These are phyloP conservation scores for Diadromus collaris DNA, from an alignment of 2,888 invertebrate species.

Conservation along the genomic window DNA sequence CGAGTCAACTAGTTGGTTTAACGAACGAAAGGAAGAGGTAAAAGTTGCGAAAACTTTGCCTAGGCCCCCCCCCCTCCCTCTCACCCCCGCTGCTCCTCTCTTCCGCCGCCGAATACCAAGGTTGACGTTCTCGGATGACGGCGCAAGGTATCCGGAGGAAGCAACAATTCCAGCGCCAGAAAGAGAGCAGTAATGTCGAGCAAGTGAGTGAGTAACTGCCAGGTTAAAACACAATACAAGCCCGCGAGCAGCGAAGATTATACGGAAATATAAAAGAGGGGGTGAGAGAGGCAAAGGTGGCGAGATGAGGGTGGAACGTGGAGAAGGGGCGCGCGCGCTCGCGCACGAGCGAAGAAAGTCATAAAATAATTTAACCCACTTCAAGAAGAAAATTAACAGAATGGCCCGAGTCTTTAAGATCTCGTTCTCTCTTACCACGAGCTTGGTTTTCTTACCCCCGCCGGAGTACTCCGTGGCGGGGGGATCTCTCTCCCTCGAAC, in stretches of 20 bases:
- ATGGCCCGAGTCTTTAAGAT: constrained; percentile 79
- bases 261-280: constrained; percentile 44
- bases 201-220: constrained; percentile 42
- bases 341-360: constrained; percentile 67
- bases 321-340: constrained; percentile 32
- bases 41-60: constrained; percentile 58
- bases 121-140: constrained; percentile 47
- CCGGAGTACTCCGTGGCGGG: constrained; percentile 25
- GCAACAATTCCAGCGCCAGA: constrained; percentile 23
- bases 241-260: constrained; percentile 55
- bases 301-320: constrained; percentile 31
- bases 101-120: constrained; percentile 54
- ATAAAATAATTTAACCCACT: constrained; percentile 79
- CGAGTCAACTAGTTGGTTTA: constrained; percentile 24
- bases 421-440: constrained; percentile 65
- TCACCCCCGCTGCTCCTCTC: too few relatives aligned
- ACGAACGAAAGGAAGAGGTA: constrained; percentile 53
- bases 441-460: constrained; percentile 56
- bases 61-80: background rate
- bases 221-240: constrained; percentile 58
- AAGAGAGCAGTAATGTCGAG: constrained; percentile 38
- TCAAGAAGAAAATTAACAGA: constrained; percentile 79
- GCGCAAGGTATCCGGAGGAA: constrained; percentile 3
- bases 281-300: constrained; percentile 17
- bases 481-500: constrained; percentile 45